Evolutionary conservation across 2,888 invertebrate genomes (phyloP), one percentile per base, ranked within the genome.

Genomic region (Acronicta alni): DNA sequence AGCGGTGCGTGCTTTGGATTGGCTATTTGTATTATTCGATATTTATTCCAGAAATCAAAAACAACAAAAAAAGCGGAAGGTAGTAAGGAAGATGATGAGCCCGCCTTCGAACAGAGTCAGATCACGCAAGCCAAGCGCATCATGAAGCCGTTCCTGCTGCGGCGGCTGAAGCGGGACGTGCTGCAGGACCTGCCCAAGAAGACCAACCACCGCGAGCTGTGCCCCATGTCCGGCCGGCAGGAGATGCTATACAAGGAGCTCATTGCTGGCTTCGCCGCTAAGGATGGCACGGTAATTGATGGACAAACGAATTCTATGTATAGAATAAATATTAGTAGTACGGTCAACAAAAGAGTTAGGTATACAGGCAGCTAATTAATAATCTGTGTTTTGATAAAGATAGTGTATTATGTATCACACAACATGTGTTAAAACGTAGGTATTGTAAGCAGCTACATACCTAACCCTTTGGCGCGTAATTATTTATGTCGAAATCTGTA

Each of bases 91-190:
- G 96, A 96, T 9, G 95, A 96, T 35, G 88, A 95, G 17, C 97
- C 97, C 0, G 91, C 96, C n/a, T 99, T 98, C 89, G 99, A 99
- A 85, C 96, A 96, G 83, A 97, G 97, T 57, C 97, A 98, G 88
- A 97, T 99, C 42, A 96, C 96, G 14, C 98, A 99, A 81, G 99
- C 99, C 0, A 99, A 99, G 86, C 95, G 97, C 48, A 99, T 99
- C 73, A 98, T 99, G 97, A 97, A 97, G 86, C 99, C 99, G 0
- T 99, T 99, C 87, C 96, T 99, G 3, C 94, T 99, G 43, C 94
- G 99, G 16, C 94, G 99, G 57, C 92, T 99, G 45, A 99, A 99
- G 89, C 91, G 95, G 18, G 98, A 99, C 77, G 99, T 99, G 0
- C 94, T 98, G 0, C 96, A 96, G 57, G 97, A 98, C 88, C 90